phyloP scores from a whole-genome alignment of 2,888 invertebrate species.

The Cabera pusaria region DNA sequence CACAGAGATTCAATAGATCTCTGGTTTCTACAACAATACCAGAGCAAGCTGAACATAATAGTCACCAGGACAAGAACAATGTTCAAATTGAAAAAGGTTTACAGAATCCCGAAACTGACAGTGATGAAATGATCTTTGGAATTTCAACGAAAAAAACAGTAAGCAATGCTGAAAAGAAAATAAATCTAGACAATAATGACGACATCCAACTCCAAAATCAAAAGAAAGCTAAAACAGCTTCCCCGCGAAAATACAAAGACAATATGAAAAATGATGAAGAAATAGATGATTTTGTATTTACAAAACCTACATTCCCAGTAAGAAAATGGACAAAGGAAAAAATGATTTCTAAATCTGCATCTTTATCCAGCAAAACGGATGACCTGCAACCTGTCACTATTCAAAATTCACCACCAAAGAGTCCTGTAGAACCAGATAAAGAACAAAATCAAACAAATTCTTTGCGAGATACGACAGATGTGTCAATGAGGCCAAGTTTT shows the following conservation, averaged over 20 bases:
- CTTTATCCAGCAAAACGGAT: constrained; percentile 31
- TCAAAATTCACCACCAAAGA: constrained; percentile 25
- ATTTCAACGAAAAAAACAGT: constrained; percentile 30
- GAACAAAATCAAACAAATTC: constrained; percentile 22
- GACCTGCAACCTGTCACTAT: constrained; percentile 9
- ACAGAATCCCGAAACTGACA: constrained; percentile 45
- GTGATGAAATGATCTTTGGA: constrained; percentile 51
- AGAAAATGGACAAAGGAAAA: constrained; percentile 44
- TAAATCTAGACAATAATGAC: constrained; percentile 38
- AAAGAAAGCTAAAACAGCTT: constrained; percentile 44
- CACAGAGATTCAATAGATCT: constrained; percentile 59
- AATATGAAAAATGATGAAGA: constrained; percentile 29
- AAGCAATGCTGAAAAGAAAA: constrained; percentile 32
- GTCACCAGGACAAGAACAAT: constrained; percentile 15
- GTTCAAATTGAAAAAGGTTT: constrained; percentile 13
- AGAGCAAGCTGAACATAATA: constrained; percentile 33
- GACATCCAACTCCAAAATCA: constrained; percentile 32
- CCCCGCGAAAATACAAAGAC: no score
- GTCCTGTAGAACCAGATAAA: constrained; percentile 21
- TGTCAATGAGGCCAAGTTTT: constrained; percentile 68
- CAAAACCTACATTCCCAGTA: constrained; percentile 52
- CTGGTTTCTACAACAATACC: constrained; percentile 40
- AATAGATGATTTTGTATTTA: constrained; percentile 52
- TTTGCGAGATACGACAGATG: constrained; percentile 39
- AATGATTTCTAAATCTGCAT: constrained; percentile 46